Base-by-base conservation (phyloP, 53 echinoderm and acorn worm genomes). In the Arbacia lixula region DNA sequence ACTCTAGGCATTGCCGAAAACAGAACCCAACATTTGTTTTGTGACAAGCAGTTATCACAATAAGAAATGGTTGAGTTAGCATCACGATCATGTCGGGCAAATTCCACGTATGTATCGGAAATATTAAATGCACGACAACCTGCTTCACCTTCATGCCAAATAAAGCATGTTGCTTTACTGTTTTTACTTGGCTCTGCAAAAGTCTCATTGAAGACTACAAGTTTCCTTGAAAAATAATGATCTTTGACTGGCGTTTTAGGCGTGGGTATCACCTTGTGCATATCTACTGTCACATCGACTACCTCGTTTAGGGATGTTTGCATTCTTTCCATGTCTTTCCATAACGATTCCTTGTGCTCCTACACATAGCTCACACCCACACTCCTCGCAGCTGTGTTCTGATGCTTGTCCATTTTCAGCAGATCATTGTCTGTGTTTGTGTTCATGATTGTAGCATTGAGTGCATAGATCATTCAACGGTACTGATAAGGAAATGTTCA, bases 111-210 rank as follows among this genome's bases (percentile, higher is more conserved):
- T 46, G 84, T 34, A 84, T 52, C 75, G 26, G 75, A 28, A 40
- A 88, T 42, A 36, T 88, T 60, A 17, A 60, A 57, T 26, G 89
- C 89, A 32, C 71, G 36, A 31, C 88, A 46, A 41, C 88, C 88
- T 57, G 88, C 88, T 71, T 88, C 84, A 42, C 72, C 83, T 72
- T 88, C 84, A 64, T 88, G 84, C 88, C 88, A 88, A 34, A 84
- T 30, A 25, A 84, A 56, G 33, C 50, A 71, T 43, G 63, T 84
- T 12, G 60, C 51, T 50, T 58, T 71, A 50, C 72, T 61, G 41
- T 84, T 42, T 88, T 72, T 71, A 40, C 88, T 84, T 68, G 88
- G 88, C 38, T 39, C 66, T 38, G 88, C 88, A 88, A 84, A 83
- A 14, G 88, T 88, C 55, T 88, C 88, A 62, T 88, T 88, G 33